Evolutionary conservation across 2,888 invertebrate genomes (phyloP).

Genomic region (Baccha elongata): DNA sequence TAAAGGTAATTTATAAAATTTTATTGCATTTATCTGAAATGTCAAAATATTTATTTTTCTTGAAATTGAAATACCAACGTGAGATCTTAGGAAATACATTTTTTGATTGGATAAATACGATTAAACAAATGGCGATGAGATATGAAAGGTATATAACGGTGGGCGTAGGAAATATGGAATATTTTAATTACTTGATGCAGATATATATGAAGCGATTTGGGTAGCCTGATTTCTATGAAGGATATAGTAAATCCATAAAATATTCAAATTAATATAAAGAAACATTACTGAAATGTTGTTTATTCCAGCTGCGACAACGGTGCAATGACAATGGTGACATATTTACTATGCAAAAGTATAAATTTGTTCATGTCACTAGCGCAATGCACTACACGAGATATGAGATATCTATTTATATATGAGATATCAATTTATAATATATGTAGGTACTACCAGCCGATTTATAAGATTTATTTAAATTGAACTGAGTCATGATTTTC

Average conservation of each 20-base stretch:
- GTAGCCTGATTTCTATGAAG: neutral
- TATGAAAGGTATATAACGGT: neutral
- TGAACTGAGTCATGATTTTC: too few species aligned
- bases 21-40: constrained; percentile 10
- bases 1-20: constrained; percentile 13
- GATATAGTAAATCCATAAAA: neutral
- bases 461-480: too few species aligned
- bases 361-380: too few species aligned
- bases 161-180: constrained; percentile 21
- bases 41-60: constrained; percentile 41
- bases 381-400: too few species aligned
- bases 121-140: neutral
- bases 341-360: too few species aligned
- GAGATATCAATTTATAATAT: too few species aligned
- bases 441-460: too few species aligned
- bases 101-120: neutral
- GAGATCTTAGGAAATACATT: neutral
- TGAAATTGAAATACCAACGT: constrained; percentile 8
- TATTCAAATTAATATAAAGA: neutral
- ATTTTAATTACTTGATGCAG: constrained; percentile 5
- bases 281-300: too few species aligned
- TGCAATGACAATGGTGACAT: too few species aligned
- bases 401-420: too few species aligned
- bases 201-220: constrained; percentile 2
- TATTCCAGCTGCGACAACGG: too few species aligned